phyloP scores from a whole-genome alignment of 2,888 invertebrate species.

The Platerodrilus igneus region DNA sequence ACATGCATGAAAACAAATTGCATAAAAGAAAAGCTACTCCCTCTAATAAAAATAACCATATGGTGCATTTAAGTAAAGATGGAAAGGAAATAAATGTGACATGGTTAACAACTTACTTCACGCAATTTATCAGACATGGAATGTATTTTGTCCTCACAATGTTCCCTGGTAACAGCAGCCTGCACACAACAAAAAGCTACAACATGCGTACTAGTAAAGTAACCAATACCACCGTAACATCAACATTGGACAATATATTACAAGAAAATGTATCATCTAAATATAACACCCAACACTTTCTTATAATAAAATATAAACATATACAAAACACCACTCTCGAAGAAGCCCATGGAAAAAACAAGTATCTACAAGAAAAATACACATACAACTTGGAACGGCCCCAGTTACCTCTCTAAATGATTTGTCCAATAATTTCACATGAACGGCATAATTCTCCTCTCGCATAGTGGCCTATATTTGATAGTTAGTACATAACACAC shows the following conservation, averaged over 20 bases:
- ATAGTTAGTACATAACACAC: slow-evolving; percentile 42
- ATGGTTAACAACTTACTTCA: slow-evolving; percentile 62
- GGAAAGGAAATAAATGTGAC: too few species aligned
- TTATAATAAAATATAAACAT: slow-evolving; percentile 3
- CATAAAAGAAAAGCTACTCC: too few species aligned
- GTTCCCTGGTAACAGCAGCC: slow-evolving; percentile 68
- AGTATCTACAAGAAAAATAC: slow-evolving; percentile 23
- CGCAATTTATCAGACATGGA: slow-evolving; percentile 66
- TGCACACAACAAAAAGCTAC: slow-evolving; percentile 43
- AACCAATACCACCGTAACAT: too few species aligned
- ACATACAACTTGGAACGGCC: slow-evolving; percentile 8
- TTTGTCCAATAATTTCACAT: slow-evolving; percentile 84
- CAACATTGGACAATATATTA: slow-evolving; percentile 15
- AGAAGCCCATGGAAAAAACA: slow-evolving; percentile 10
- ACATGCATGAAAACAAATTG: too few species aligned
- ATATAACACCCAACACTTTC: slow-evolving; percentile 4
- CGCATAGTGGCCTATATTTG: slow-evolving; percentile 85
- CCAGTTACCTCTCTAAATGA: slow-evolving; percentile 87
- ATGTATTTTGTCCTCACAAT: slow-evolving; percentile 70
- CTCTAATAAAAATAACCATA: too few species aligned
- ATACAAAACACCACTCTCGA: slow-evolving; percentile 15
- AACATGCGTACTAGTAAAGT: slow-evolving; percentile 14
- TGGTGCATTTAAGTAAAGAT: too few species aligned
- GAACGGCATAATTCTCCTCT: slow-evolving; percentile 89
- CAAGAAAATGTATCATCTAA: background rate